Conservation (phyloP, 2,113 vertebrate genomes). For the Penelope pileata region DNA sequence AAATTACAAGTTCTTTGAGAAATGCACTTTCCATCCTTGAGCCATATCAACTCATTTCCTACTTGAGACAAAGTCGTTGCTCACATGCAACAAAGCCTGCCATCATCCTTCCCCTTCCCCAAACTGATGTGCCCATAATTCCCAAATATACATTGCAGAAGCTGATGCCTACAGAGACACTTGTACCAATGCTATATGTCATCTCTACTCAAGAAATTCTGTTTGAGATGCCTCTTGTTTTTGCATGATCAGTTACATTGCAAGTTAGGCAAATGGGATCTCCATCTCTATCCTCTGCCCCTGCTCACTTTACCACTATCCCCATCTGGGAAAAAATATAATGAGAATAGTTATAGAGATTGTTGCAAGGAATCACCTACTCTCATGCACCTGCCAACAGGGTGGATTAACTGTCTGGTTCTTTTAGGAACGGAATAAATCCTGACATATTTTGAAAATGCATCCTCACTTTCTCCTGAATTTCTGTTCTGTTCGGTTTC, state of each 20-base stretch:
- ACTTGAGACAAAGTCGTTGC: not conserved
- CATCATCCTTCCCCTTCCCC: not conserved
- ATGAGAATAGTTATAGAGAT: slow-evolving; percentile 54
- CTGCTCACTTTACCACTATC: not conserved
- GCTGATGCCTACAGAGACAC: not conserved
- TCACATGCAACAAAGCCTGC: not conserved
- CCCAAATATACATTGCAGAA: not conserved
- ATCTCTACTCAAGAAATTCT: slow-evolving; percentile 3
- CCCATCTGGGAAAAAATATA: slow-evolving; percentile 51
- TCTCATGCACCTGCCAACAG: slow-evolving; percentile 55
- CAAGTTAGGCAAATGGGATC: not conserved
- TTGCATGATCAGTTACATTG: not conserved
- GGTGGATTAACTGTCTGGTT: slow-evolving; percentile 62
- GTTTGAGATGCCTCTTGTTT: not conserved
- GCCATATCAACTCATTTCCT: not conserved
- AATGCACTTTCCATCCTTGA: not conserved
- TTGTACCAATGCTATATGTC: not conserved
- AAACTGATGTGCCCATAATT: not conserved
- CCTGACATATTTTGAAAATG: slow-evolving; percentile 64
- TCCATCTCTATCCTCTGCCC: not conserved
- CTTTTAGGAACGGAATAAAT: slow-evolving; percentile 59
- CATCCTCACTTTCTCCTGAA: slow-evolving; percentile 37
- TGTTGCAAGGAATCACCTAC: slow-evolving; percentile 52
- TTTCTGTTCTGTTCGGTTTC: slow-evolving; percentile 47
- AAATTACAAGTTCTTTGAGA: not conserved